Evolutionary conservation across 2,797 vertebrate genomes (phyloP).

Genomic region (Pangasius mekongensis): DNA sequence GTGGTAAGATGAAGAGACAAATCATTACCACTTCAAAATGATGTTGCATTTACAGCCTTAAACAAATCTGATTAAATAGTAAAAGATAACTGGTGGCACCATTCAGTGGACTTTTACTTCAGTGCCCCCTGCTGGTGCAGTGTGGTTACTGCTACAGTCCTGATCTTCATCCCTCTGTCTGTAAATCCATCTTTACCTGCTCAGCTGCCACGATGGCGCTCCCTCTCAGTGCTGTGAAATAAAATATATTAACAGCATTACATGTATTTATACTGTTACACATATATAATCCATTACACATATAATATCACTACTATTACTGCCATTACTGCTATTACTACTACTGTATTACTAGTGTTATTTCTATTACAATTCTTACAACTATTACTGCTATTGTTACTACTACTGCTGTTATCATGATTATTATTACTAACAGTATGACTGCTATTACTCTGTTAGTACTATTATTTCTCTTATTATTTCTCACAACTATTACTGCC

Average conservation of each 20-base stretch:
- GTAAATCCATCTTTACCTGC: not conserved
- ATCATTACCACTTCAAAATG: not conserved
- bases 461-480: no score
- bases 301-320: not conserved
- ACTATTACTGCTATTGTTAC: not conserved
- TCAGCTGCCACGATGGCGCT: no score
- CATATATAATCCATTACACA: no score
- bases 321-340: not conserved
- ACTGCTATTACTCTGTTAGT: no score
- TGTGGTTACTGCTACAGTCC: not conserved
- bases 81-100: not conserved
- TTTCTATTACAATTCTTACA: not conserved
- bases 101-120: not conserved
- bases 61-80: not conserved
- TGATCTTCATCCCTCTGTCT: not conserved
- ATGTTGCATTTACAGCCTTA: not conserved
- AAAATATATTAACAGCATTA: not conserved
- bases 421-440: no score
- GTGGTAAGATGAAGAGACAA: not conserved
- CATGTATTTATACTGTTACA: not conserved
- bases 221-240: not conserved
- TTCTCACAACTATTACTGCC: no score
- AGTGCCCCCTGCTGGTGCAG: not conserved
- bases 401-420: no score
- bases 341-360: not conserved